These are phyloP conservation scores for Myotis davidii DNA, from an alignment of 2,113 vertebrate genomes.

Conservation along the genomic window DNA sequence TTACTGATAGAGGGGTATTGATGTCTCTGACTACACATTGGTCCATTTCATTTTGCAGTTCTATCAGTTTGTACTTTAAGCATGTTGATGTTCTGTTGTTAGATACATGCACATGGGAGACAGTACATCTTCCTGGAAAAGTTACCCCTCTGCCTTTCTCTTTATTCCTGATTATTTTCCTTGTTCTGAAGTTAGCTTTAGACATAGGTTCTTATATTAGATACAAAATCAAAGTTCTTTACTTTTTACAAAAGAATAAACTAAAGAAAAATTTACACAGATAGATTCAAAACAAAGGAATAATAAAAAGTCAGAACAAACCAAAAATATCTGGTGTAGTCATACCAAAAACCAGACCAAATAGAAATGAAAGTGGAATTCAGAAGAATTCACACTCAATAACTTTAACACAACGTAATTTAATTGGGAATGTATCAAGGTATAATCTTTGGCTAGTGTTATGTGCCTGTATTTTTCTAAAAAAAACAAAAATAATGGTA, in stretches of 20 bases:
- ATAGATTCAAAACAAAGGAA: neutral
- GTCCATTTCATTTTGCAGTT: neutral
- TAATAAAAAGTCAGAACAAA: neutral
- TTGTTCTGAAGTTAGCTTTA: neutral
- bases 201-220: neutral
- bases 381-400: neutral
- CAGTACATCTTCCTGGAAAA: neutral
- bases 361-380: conserved; percentile 3
- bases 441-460: no score
- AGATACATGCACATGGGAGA: neutral
- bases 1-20: neutral
- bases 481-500: no score
- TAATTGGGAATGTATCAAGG: no score
- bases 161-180: neutral
- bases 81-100: neutral
- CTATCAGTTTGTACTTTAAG: neutral
- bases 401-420: neutral
- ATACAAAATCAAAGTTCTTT: neutral
- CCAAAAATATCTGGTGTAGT: neutral
- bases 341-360: neutral
- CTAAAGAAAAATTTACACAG: neutral
- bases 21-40: neutral
- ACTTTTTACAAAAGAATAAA: neutral
- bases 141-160: neutral
- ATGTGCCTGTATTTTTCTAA: no score